Percentiles rank a stretch among this genome's conserved stretches.
Conservation (phyloP, 2,113 vertebrate species). For the Cheirogaleus medius region DNA sequence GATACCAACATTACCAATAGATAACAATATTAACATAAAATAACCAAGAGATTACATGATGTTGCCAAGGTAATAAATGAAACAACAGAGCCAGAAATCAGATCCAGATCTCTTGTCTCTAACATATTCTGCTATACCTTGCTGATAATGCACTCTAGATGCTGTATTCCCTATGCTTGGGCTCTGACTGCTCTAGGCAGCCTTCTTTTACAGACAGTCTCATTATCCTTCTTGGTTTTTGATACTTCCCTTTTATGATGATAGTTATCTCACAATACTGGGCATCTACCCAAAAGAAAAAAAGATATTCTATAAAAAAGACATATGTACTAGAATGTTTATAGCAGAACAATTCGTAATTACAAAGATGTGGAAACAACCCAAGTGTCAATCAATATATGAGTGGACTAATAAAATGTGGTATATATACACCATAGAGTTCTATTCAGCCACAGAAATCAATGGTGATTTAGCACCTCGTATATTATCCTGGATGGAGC, state of each 20-base stretch:
- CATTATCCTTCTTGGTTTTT: not conserved
- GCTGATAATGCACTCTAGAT: not conserved
- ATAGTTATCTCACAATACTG: not conserved
- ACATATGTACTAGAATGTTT: too few species aligned
- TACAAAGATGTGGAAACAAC: too few species aligned
- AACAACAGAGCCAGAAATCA: not conserved
- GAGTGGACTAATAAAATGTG: too few species aligned
- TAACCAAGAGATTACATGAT: not conserved
- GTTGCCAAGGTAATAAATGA: not conserved
- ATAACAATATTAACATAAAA: not conserved
- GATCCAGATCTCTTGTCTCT: not conserved
- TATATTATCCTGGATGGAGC: too few species aligned
- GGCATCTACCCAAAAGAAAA: too few species aligned
- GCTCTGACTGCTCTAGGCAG: not conserved
- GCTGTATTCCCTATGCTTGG: not conserved
- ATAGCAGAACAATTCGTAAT: too few species aligned
- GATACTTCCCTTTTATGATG: not conserved
- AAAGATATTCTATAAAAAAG: too few species aligned
- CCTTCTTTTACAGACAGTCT: not conserved
- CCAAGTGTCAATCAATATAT: too few species aligned
- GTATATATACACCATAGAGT: too few species aligned
- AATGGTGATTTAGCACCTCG: too few species aligned
- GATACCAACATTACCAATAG: not conserved
- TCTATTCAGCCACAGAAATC: too few species aligned
- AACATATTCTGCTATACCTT: not conserved